Base-by-base conservation (phyloP, 37 sponge, comb jelly and placozoan species). In the Agelas oroides region DNA sequence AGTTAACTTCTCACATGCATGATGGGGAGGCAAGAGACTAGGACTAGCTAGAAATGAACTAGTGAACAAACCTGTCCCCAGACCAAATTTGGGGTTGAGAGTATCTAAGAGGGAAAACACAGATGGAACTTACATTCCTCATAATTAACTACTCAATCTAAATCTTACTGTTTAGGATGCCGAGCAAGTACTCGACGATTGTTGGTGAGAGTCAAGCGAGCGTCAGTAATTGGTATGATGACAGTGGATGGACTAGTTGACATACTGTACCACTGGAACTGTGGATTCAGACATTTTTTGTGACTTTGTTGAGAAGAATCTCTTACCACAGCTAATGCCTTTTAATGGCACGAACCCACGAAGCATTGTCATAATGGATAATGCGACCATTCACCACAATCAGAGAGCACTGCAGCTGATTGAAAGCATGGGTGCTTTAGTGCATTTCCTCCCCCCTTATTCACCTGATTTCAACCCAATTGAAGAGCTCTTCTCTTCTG, bases 401-500 rank as follows among this genome's bases (percentile, higher is more conserved):
- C 23, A 20, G 25, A 20, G 27, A 24, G 65, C 65, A 65, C 25
- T 65, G 15, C 15, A 27, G 12, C 65, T 65, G 12, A 65, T 65
- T 65, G 25, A 65, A 27, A 65, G 65, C 23, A 27, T 65, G 15
- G 65, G 65, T 65, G 65, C 65, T 13, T 27, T 65, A 65, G 65
- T 65, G 27, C 65, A 65, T 23, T 65, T 65, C 23, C 65, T 65
- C 15, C 65, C 65, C 27, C 65, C 65, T 23, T 65, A 65, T 65
- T 65, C 65, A 23, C 65, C 65, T 27, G 65, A 65, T 65, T 27
- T 65, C 15, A 65, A 65, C 23, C 65, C 65, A 20, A 65, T 65
- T 24, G 65, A 65, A 23, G 65, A 65, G 27, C 27, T 65, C 13
- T 65, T 65, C 27, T 65, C 65, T 27, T 24, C 15, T 20, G 27